Base-by-base conservation (phyloP, 2,888 invertebrate genomes). In the Torymus auratus region DNA sequence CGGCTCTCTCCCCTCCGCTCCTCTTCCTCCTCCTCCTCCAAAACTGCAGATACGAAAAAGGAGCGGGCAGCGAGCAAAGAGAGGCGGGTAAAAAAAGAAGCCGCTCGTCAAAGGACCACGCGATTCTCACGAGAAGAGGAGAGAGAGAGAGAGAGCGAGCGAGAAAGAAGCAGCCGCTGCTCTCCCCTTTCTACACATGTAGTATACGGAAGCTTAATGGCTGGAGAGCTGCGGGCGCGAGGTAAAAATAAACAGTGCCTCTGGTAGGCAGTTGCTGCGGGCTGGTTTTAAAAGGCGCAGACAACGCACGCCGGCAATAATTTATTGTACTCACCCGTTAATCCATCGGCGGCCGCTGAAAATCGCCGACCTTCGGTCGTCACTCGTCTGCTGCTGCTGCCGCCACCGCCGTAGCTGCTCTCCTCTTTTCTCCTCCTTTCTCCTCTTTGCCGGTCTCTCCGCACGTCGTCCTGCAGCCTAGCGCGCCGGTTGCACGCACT, bases 331-430 rank as follows among this genome's bases (percentile, higher is more conserved):
- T 73, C 64, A 55, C 55, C 72, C 55, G 55, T 73, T 64, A 64
- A 73, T 69, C 56, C 56, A 56, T 56, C 28, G 56, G 69, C 56
- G 56, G 56, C 28, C 69, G 69, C 69, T 56, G 69, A 71, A 73
- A 73, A 73, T 73, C 72, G 64, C 62, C 72, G 72, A 73, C 72
- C 72, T 73, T 73, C 64, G 72, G 52, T 61, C 62, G 72, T 62
- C 72, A 55, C 52, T 20, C 17, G n/a, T 0, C 67, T 15, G 28
- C 14, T 20, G 10, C 64, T 15, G 62, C 69, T 41, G 23, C 14
- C 23, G n/a, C 13, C 28, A 7, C 64, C 17, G 62, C 69, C 55
- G 23, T 7, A 23, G n/a, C 13, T 15, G 13, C 53, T 15, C 52
- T 52, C 71, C 61, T 62, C 28, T 41, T 72, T 62, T 72, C 17